These are phyloP conservation scores for Tachycineta bicolor DNA, from an alignment of 2,113 vertebrate species.

Conservation along the genomic window DNA sequence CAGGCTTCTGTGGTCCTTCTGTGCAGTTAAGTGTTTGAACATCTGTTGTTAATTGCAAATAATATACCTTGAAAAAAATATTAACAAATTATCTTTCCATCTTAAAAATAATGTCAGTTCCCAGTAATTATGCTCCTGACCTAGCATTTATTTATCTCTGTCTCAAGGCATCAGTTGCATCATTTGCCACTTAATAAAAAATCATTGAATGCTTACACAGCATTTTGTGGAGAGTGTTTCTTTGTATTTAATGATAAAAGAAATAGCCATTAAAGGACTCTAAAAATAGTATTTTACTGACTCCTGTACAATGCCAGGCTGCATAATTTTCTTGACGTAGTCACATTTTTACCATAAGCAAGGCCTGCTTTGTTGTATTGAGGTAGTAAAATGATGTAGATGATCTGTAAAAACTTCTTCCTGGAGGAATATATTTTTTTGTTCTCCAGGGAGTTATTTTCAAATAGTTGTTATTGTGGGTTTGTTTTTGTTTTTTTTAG, in stretches of 20 bases:
- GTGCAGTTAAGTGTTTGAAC: not conserved
- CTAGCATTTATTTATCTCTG: not conserved
- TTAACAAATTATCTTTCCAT: not conserved
- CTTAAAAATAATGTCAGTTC: not conserved
- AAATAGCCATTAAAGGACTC: not conserved
- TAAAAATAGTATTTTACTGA: not conserved
- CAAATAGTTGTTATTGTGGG: not conserved
- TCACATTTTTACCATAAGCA: not conserved
- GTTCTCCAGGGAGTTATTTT: not conserved
- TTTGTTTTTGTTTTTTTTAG: no score
- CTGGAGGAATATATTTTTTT: not conserved
- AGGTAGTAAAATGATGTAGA: not conserved
- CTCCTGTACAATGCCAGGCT: not conserved
- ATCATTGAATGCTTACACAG: not conserved
- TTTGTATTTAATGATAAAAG: not conserved
- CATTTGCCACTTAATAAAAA: not conserved
- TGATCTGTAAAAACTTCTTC: not conserved
- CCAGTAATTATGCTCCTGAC: not conserved
- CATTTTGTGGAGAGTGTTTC: not conserved
- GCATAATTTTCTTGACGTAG: not conserved
- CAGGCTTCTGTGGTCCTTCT: not conserved
- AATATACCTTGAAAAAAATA: not conserved
- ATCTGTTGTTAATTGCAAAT: not conserved
- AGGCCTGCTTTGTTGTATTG: not conserved
- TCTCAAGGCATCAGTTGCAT: not conserved